Base-by-base conservation (phyloP, 2,888 invertebrate genomes). In the Caenorhabditis panamensis region DNA sequence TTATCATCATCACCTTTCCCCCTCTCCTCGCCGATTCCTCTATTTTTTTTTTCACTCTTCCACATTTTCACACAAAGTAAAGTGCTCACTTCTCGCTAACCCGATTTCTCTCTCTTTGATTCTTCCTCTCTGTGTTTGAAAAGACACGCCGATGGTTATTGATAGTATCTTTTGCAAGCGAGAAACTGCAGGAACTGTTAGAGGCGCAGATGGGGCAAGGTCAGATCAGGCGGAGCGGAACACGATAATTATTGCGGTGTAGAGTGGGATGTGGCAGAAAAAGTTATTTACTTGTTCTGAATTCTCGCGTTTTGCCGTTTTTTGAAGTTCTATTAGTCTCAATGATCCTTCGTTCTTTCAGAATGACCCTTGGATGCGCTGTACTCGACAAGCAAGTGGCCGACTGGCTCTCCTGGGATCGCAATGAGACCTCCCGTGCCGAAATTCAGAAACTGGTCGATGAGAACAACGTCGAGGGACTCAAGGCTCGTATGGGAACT, bases 381-480 rank as follows among this genome's bases (percentile, higher is more conserved):
- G 75, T 58, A n/a, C 79, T 86, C 13, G 86, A 88, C 69, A 66
- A 79, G 49, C 82, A 86, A 54, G 84, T 90, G n/a, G 83, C 84
- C 73, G 84, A 86, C 49, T 90, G 87, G 84, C 82, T 90, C 37
- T 61, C 76, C n/a, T 90, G 89, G 90, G 90, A 90, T 76, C 86
- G 86, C 85, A 89, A 90, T 68, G 86, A 84, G 36, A 86, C 81
- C 49, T 87, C 88, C 4, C 85, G 88, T 16, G 71, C 73, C 9
- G 92, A 92, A 78, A 91, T 92, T 28, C 79, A 87, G 58, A 72
- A 85, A 20, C 85, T 92, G 47, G 89, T 89, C 5, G 85, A 88
- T 16, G 81, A 86, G 16, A 87, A 89, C 11, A 88, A 92, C 73
- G 83, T 86, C 18, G 88, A 84, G 5, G 91, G 90, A 49, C 87